Conservation (phyloP, 1,140 invertebrate species). For the Acyrthosiphon pisum region DNA sequence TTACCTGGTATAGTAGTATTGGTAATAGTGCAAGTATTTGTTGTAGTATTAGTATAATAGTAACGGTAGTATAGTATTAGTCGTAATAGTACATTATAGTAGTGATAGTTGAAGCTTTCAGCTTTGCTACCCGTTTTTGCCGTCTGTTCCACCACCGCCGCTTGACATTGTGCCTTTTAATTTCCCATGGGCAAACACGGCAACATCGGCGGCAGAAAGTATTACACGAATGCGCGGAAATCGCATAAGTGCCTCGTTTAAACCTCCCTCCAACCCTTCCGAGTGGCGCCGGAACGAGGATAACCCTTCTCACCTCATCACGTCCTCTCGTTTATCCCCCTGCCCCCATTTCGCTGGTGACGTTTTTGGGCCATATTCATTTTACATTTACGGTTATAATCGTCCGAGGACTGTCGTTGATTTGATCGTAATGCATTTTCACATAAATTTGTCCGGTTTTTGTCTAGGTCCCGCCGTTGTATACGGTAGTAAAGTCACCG, state of each 20-base stretch:
- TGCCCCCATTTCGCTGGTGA: neutral
- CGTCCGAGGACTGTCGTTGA: neutral
- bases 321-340: neutral
- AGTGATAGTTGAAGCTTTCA: neutral
- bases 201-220: neutral
- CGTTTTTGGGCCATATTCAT: neutral
- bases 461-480: neutral
- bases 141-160: neutral
- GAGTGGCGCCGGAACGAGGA: neutral
- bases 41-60: neutral
- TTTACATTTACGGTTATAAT: neutral
- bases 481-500: neutral
- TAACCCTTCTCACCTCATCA: neutral
- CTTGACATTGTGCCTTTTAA: slow-evolving; percentile 41
- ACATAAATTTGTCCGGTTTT: neutral
- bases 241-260: slow-evolving; percentile 52
- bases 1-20: no score
- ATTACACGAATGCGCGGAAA: slow-evolving; percentile 52
- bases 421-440: no score
- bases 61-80: neutral
- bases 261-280: neutral
- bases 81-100: neutral
- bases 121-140: neutral
- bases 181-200: slow-evolving; percentile 53
- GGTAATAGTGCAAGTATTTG: neutral